Evolutionary conservation across 2,888 invertebrate genomes (phyloP).

Genomic region (Temnothorax ravouxi): DNA sequence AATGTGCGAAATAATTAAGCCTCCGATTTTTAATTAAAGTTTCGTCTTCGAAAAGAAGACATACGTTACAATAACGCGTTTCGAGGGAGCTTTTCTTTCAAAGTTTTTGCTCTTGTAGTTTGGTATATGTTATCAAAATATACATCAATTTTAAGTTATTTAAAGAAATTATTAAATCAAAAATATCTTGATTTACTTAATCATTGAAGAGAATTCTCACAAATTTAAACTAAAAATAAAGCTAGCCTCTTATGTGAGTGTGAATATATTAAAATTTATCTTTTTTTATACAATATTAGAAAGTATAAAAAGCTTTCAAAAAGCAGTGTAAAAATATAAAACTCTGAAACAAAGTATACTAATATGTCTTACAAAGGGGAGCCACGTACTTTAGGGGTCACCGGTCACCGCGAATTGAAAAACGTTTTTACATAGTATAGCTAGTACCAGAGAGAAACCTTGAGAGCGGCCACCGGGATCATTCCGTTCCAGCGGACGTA

Average conservation of each 20-base stretch:
- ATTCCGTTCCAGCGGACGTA: too few species aligned
- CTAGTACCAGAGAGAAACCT: too few species aligned
- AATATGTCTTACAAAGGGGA: not conserved
- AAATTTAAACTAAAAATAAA: not conserved
- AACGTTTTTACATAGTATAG: too few species aligned
- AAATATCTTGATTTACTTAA: not conserved
- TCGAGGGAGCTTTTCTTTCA: not conserved
- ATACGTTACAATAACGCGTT: not conserved
- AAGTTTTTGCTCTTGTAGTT: not conserved
- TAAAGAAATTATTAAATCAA: not conserved
- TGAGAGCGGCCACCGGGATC: too few species aligned
- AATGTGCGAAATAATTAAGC: slow-evolving; percentile 30
- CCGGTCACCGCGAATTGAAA: too few species aligned
- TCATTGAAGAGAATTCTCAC: not conserved
- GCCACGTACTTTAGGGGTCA: too few species aligned
- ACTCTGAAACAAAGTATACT: not conserved
- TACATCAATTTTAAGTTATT: too few species aligned
- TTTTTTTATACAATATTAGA: not conserved
- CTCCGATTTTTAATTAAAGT: not conserved
- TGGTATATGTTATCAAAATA: too few species aligned
- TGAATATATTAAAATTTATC: not conserved
- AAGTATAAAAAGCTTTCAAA: not conserved
- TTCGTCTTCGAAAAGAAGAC: not conserved
- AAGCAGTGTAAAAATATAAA: not conserved
- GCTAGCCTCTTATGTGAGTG: not conserved